Conservation (phyloP, 1,140 invertebrate genomes). For the Maniola jurtina region DNA sequence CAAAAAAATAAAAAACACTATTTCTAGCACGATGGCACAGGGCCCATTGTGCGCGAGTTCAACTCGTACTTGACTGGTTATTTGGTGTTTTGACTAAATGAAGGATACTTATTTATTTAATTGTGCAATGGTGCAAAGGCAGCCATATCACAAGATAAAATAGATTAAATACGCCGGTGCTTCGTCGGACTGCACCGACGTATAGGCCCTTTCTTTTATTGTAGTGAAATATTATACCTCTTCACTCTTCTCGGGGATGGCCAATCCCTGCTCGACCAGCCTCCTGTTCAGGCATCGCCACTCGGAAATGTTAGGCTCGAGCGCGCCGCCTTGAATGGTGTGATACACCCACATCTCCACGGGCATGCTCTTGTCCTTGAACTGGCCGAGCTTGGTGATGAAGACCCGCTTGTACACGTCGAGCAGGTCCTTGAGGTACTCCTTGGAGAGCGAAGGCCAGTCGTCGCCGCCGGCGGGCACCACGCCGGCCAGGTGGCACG, state of each 20-base stretch:
- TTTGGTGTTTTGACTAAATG: too few species aligned
- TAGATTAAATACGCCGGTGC: too few species aligned
- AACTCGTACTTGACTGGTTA: too few species aligned
- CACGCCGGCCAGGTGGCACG: constrained; percentile 80
- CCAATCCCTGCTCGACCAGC: constrained; percentile 79
- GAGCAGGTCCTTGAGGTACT: constrained; percentile 77
- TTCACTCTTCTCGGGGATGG: constrained; percentile 70
- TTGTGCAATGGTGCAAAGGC: too few species aligned
- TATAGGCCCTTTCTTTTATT: too few species aligned
- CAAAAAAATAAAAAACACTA: too few species aligned
- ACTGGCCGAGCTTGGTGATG: constrained; percentile 67
- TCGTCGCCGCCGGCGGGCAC: constrained; percentile 73
- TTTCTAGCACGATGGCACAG: too few species aligned
- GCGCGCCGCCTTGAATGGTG: constrained; percentile 61
- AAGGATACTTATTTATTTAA: too few species aligned
- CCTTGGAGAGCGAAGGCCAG: constrained; percentile 78
- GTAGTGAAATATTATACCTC: constrained; percentile 41
- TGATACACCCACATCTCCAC: constrained; percentile 80
- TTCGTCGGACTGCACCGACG: too few species aligned
- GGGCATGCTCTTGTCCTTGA: constrained; percentile 74
- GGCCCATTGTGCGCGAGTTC: too few species aligned
- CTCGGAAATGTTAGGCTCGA: constrained; percentile 73
- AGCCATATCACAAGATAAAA: too few species aligned
- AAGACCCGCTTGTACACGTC: constrained; percentile 65
- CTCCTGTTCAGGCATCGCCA: constrained; percentile 78